Conservation (phyloP, 2,888 invertebrate genomes). For the Ormyrus rosae region DNA sequence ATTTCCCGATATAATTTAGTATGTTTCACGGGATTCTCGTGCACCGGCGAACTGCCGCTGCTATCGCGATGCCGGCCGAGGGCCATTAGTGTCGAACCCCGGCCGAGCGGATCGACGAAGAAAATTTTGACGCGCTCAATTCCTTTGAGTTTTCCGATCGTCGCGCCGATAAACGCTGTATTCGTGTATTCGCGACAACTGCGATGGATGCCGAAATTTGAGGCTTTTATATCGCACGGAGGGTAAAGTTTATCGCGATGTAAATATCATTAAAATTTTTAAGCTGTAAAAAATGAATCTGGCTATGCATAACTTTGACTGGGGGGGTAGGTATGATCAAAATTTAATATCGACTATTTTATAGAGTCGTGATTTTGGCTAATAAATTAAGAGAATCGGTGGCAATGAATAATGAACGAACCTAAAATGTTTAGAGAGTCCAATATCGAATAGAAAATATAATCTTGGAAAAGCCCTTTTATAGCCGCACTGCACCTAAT, state of each 20-base stretch:
- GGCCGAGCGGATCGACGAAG: slow-evolving; percentile 6
- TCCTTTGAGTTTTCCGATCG: slow-evolving; percentile 16
- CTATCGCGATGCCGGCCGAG: slow-evolving; percentile 41
- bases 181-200: slow-evolving; percentile 15
- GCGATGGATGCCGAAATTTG: no score
- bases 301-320: neutral
- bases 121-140: slow-evolving; percentile 20
- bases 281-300: slow-evolving; percentile 7
- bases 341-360: neutral
- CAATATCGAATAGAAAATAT: no score
- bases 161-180: neutral
- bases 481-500: no score
- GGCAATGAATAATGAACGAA: slow-evolving; percentile 11
- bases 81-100: slow-evolving; percentile 35
- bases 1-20: slow-evolving; percentile 51
- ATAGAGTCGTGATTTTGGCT: slow-evolving; percentile 25
- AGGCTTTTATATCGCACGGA: no score
- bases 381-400: slow-evolving; percentile 15
- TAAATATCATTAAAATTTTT: slow-evolving; percentile 7
- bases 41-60: neutral
- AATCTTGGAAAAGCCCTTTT: no score
- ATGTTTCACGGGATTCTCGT: slow-evolving; percentile 22
- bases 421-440: neutral
- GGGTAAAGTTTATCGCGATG: no score
- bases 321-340: neutral